Conservation (phyloP, 2,113 vertebrate genomes). For the Lathamus discolor region DNA sequence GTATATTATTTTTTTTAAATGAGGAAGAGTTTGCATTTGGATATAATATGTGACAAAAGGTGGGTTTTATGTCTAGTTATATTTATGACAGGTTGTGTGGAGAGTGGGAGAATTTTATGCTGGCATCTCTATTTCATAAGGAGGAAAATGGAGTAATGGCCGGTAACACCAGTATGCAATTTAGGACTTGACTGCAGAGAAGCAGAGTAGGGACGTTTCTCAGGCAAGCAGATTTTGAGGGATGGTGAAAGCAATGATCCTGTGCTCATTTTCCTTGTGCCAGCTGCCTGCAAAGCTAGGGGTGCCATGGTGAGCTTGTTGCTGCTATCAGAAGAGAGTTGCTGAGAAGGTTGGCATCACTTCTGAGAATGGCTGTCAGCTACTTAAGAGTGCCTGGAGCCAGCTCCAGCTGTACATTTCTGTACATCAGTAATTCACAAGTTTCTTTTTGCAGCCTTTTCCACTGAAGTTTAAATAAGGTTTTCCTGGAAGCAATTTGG, state of each 20-base stretch:
- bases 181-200: not conserved
- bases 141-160: not conserved
- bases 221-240: not conserved
- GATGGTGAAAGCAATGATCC: not conserved
- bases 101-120: not conserved
- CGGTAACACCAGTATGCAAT: accelerated
- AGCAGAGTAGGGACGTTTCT: not conserved
- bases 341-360: not conserved
- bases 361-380: not conserved
- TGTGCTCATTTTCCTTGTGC: not conserved
- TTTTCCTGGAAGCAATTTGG: not conserved
- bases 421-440: not conserved
- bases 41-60: not conserved
- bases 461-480: not conserved
- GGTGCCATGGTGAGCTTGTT: not conserved
- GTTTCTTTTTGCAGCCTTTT: not conserved
- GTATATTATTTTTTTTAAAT: not conserved
- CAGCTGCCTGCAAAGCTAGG: not conserved
- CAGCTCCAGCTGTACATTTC: not conserved
- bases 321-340: not conserved
- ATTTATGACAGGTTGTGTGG: not conserved
- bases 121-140: not conserved
- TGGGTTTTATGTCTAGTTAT: not conserved
- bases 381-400: not conserved
- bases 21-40: not conserved